phyloP scores from a whole-genome alignment of 2,113 vertebrate genomes.

The Leucopternis melanops region DNA sequence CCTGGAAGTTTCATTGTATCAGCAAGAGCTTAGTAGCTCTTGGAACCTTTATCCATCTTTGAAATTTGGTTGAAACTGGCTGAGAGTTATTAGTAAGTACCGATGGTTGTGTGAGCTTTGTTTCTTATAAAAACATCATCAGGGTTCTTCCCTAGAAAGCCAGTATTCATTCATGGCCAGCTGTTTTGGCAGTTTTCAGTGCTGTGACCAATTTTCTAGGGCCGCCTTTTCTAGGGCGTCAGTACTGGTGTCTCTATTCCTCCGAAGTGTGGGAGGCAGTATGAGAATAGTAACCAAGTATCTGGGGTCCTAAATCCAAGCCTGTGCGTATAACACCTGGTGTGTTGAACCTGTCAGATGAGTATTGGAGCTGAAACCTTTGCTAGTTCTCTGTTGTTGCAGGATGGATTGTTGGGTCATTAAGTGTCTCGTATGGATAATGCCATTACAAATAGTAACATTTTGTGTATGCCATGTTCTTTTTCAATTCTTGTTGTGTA shows the following conservation, averaged over 20 bases:
- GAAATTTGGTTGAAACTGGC: not conserved
- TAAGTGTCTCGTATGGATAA: rapidly evolving
- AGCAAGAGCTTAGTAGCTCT: not conserved
- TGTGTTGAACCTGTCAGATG: not conserved
- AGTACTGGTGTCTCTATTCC: not conserved
- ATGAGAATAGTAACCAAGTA: not conserved
- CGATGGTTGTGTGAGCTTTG: not conserved
- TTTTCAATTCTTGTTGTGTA: not conserved
- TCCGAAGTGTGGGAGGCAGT: not conserved
- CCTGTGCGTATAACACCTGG: too few species aligned
- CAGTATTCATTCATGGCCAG: not conserved
- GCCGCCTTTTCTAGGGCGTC: not conserved
- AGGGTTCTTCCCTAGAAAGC: not conserved
- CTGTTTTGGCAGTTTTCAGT: not conserved
- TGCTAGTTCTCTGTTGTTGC: not conserved
- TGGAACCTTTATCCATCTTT: not conserved
- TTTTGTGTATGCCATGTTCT: not conserved
- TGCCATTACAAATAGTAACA: not conserved
- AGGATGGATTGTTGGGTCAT: not conserved
- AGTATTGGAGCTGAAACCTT: not conserved
- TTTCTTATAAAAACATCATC: not conserved
- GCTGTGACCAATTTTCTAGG: not conserved
- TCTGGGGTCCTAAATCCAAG: not conserved
- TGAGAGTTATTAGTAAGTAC: not conserved
- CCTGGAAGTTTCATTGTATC: not conserved